phyloP scores from a whole-genome alignment of 53 echinoderm and acorn worm species.

The Glandiceps talaboti region DNA sequence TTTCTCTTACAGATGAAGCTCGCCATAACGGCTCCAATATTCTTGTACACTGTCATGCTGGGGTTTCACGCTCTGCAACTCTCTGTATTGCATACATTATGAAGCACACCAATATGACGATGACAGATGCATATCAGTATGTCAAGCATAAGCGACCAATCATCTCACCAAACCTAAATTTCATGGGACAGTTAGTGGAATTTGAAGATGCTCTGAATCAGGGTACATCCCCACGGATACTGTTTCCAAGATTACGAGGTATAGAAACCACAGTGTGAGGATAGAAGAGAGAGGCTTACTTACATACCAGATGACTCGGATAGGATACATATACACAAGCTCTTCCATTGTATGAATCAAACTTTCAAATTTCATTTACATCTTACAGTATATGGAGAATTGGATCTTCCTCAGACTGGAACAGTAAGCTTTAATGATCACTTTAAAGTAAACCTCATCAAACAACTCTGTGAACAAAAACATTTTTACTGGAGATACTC shows the following conservation, averaged over 20 bases:
- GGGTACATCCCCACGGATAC: conserved; percentile 9
- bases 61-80: conserved; percentile 89
- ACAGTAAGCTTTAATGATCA: too few relatives aligned
- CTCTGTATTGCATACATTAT: conserved; percentile 90
- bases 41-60: conserved; percentile 86
- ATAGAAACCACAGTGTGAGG: background rate
- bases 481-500: too few relatives aligned
- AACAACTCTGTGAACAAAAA: too few relatives aligned
- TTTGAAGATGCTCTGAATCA: conserved; percentile 52
- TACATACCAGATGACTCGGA: background rate
- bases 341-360: too few relatives aligned
- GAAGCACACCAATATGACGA: conserved; percentile 54
- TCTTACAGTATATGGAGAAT: too few relatives aligned
- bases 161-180: conserved; percentile 90
- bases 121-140: conserved; percentile 69
- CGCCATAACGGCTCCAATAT: conserved; percentile 48
- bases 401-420: too few relatives aligned
- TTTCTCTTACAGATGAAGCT: conserved; percentile 49
- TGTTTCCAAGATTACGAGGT: conserved; percentile 11
- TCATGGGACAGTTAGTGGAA: conserved; percentile 74
- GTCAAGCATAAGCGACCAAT: conserved; percentile 75
- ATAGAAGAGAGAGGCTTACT: background rate
- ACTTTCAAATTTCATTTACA: too few relatives aligned
- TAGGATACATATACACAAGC: background rate
- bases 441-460: too few relatives aligned